Conservation (phyloP, 1,140 invertebrate genomes). For the Euwallacea similis region DNA sequence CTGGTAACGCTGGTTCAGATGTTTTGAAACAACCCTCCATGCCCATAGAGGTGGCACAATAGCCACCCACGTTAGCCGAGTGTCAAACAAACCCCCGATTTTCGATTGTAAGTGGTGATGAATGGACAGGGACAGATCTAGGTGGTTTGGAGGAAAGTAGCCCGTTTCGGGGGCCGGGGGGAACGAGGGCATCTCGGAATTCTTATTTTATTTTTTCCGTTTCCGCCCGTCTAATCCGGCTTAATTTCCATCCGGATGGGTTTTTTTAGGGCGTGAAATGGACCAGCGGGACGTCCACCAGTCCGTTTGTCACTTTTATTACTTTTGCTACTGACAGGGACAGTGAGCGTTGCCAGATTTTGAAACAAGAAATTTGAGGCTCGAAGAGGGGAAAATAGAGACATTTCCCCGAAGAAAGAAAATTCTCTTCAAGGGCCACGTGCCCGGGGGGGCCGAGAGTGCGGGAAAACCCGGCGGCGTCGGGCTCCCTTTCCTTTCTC, state of each 20-base stretch:
- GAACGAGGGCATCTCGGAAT: conserved; percentile 32
- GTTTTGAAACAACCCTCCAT: background rate
- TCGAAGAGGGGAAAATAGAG: too few species aligned
- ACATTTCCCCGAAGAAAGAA: too few species aligned
- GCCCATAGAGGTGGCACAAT: background rate
- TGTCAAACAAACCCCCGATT: background rate
- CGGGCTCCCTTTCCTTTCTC: background rate
- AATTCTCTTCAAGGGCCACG: too few species aligned
- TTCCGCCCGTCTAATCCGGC: conserved; percentile 43
- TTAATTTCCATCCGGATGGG: conserved; percentile 46
- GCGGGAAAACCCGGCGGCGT: too few species aligned
- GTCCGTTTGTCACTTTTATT: conserved; percentile 41
- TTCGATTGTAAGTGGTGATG: background rate
- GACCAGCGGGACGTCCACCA: conserved; percentile 40
- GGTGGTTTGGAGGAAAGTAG: background rate
- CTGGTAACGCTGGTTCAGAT: background rate
- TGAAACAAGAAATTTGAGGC: too few species aligned
- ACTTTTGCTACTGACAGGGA: conserved; percentile 30
- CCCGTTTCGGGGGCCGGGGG: background rate
- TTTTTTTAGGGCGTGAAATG: conserved; percentile 46
- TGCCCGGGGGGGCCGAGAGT: too few species aligned
- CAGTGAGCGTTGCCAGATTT: conserved; percentile 19
- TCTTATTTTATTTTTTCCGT: conserved; percentile 48
- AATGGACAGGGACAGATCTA: background rate
- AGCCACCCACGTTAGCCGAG: conserved; percentile 1